Conservation (phyloP, 2,113 vertebrate genomes). For the Ochotona curzoniae region DNA sequence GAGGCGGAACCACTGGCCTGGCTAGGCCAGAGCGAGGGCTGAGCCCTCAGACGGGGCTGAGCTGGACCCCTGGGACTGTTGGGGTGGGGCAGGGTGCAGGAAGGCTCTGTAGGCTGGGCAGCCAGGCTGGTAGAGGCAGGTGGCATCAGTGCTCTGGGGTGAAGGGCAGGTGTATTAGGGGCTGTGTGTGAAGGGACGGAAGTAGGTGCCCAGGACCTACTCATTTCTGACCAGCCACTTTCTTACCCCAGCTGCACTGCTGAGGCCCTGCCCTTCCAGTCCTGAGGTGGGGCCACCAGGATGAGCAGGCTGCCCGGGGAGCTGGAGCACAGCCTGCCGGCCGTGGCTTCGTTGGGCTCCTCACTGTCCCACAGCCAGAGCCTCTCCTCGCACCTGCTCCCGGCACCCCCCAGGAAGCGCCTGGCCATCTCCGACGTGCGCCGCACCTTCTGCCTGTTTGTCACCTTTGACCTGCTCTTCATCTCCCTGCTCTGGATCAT, state of each 20-base stretch:
- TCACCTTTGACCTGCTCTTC: conserved; percentile 99
- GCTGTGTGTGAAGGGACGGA: neutral
- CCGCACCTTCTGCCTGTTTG: conserved; percentile 98
- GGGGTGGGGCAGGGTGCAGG: neutral
- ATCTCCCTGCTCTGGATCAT: conserved; percentile 98
- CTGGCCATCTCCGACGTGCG: conserved; percentile 95
- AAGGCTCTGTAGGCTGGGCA: no score
- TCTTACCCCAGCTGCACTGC: neutral
- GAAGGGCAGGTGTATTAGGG: neutral
- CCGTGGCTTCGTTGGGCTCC: conserved; percentile 93
- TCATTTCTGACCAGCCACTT: neutral
- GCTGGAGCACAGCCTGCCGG: conserved; percentile 91
- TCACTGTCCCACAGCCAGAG: conserved; percentile 90
- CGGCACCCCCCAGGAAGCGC: conserved; percentile 85
- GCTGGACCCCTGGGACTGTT: neutral
- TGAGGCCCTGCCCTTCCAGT: conserved; percentile 12
- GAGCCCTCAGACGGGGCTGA: neutral
- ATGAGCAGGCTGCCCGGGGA: conserved; percentile 84
- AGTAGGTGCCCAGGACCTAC: accelerated
- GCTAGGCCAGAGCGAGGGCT: neutral
- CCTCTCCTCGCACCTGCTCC: conserved; percentile 85
- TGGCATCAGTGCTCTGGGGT: no score
- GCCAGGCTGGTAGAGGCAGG: no score
- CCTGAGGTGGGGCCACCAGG: conserved; percentile 71
- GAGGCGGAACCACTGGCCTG: neutral